A percentile compares a stretch with the other conserved stretches of the same genome.
These are phyloP conservation scores for Trichonephila clavata DNA, from an alignment of 1,140 invertebrate species.

Conservation along the genomic window DNA sequence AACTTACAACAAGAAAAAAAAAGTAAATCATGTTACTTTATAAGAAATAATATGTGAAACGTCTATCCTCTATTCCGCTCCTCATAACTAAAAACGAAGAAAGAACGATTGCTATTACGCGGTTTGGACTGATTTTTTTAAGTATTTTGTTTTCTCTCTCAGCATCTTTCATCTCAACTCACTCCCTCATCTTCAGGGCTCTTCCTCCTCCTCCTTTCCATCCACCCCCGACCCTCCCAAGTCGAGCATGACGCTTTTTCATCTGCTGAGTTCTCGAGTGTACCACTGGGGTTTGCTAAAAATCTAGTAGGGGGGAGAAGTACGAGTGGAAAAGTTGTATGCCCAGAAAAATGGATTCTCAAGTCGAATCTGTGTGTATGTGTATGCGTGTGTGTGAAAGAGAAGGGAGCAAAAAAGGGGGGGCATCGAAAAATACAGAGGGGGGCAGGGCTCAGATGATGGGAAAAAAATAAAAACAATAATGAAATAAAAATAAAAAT, in stretches of 20 bases:
- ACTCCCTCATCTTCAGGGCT: background rate
- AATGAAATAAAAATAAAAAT: constrained; percentile 52
- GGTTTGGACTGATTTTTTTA: constrained; percentile 26
- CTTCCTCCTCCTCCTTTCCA: background rate
- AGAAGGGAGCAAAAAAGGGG: background rate
- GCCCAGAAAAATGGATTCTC: constrained; percentile 57
- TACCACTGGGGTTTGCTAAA: background rate
- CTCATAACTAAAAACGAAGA: constrained; percentile 35
- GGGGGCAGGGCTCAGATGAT: constrained; percentile 10
- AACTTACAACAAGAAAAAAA: constrained; percentile 7
- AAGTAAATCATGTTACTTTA: constrained; percentile 58
- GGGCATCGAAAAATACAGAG: background rate
- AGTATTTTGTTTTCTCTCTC: background rate
- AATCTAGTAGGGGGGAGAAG: background rate
- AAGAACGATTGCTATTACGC: constrained; percentile 45
- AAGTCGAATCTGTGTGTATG: constrained; percentile 22
- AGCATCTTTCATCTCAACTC: constrained; percentile 52
- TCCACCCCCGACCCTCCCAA: background rate
- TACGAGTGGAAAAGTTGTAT: constrained; percentile 33
- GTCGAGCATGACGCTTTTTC: constrained; percentile 40
- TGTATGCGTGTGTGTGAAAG: background rate
- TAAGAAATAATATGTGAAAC: constrained; percentile 44
- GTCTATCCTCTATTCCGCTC: background rate
- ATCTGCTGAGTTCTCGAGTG: constrained; percentile 66
- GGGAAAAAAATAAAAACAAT: constrained; percentile 37